These are phyloP conservation scores for Pygoscelis adeliae DNA, from an alignment of 2,113 vertebrate genomes.

Conservation along the genomic window DNA sequence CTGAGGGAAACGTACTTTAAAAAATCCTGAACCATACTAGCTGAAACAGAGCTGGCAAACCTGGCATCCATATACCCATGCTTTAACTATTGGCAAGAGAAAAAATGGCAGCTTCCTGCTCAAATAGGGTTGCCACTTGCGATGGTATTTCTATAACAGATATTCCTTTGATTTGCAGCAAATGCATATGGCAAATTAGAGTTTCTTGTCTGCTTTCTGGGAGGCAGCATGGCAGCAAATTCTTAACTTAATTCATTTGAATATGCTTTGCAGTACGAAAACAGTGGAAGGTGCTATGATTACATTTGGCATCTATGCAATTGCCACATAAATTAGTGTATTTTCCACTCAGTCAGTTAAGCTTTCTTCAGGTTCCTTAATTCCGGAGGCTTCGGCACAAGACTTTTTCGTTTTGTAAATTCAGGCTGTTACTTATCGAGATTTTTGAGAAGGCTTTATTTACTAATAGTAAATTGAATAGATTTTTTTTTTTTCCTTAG, in stretches of 20 bases:
- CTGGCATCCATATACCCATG: neutral
- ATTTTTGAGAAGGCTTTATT: neutral
- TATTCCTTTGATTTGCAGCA: neutral
- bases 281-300: neutral
- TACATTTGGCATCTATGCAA: neutral
- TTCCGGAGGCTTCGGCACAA: neutral
- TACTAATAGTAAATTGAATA: neutral
- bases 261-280: neutral
- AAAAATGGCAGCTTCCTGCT: neutral
- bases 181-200: neutral
- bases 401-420: neutral
- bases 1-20: neutral
- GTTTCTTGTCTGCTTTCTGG: neutral
- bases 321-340: neutral
- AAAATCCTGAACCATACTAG: neutral
- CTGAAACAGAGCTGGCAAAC: neutral
- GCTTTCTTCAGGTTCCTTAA: neutral
- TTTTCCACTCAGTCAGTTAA: neutral
- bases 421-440: neutral
- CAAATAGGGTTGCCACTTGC: neutral
- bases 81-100: neutral
- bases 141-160: neutral
- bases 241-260: neutral
- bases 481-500: fast-evolving
- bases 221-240: neutral